Base-by-base conservation (phyloP, 2,797 vertebrate species). In the Periophthalmus magnuspinnatus region DNA sequence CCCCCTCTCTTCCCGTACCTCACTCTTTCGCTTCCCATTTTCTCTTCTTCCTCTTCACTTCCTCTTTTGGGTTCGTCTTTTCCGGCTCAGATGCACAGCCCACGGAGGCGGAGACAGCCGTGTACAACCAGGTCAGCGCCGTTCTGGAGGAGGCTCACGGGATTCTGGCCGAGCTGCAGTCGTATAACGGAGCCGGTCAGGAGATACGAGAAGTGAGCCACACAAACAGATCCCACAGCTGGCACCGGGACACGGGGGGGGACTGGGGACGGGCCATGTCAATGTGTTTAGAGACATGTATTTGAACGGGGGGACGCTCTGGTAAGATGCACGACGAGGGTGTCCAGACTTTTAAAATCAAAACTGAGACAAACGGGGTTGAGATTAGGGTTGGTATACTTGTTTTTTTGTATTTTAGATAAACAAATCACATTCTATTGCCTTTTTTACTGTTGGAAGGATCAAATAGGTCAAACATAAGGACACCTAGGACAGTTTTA, bases 61-160 rank as follows among this genome's bases (percentile, higher is more conserved):
- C 56, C 8, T 36, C 57, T 67, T 21, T 52, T 52, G 22, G 45
- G 63, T 50, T 47, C 19, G 57, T 32, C 47, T 68, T 48, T 41
- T 66, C 19, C 65, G 34, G 56, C 52, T 62, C 85, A 94, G 96
- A 97, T 92, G 96, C 96, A 80, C 96, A 96, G 90, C 96, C 96
- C 36, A 97, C 95, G 0, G 96, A 97, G 92, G 96, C 95, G 0
- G 96, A 97, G 93, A 96, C 96, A 0, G 94, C 93, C 7, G 95
- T 97, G 89, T 97, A 95, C 94, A 97, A 96, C 92, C 95, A 97
- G 92, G 96, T 97, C 91, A 97, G 95, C 62, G 95, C 95, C 0
- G 96, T 96, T 83, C 94, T 97, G 89, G 95, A 96, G 86, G 95
- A 96, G 89, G 96, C 96, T 1, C 96, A 97, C 69, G 92, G 94